phyloP scores from a whole-genome alignment of 2,113 vertebrate species.

The Takifugu bimaculatus region DNA sequence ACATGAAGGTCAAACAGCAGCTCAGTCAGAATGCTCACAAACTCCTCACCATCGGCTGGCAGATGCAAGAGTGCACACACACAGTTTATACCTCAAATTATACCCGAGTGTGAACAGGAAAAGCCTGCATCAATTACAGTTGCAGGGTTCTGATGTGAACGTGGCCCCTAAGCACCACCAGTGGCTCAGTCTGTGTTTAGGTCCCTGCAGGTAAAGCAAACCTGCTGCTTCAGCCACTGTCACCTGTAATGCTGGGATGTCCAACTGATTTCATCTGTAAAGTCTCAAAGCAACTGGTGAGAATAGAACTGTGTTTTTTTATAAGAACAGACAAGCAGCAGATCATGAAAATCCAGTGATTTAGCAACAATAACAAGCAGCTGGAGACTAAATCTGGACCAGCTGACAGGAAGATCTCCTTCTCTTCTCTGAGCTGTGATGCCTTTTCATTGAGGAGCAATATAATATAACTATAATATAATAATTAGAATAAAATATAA shows the following conservation, averaged over 20 bases:
- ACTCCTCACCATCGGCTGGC: slow-evolving; percentile 82
- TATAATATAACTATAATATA: no score
- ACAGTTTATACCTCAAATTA: background rate
- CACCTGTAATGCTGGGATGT: no score
- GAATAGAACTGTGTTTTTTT: background rate
- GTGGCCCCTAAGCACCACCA: slow-evolving; percentile 45
- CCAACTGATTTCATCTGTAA: no score
- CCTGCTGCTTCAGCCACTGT: background rate
- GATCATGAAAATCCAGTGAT: no score
- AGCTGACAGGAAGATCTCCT: no score
- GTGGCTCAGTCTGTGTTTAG: slow-evolving; percentile 32
- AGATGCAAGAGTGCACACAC: slow-evolving; percentile 14
- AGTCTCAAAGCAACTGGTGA: no score
- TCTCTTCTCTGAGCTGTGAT: no score
- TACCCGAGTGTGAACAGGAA: background rate
- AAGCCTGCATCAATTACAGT: slow-evolving; percentile 23
- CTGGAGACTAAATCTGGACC: no score
- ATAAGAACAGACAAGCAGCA: no score
- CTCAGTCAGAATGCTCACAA: slow-evolving; percentile 89
- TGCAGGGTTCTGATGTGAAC: slow-evolving; percentile 13
- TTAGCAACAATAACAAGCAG: no score
- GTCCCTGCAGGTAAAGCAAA: background rate
- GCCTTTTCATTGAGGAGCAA: no score
- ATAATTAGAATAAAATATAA: no score
- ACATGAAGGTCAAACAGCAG: slow-evolving; percentile 94